Evolutionary conservation across 1,140 invertebrate species (phyloP).

Genomic region (Arion vulgaris): DNA sequence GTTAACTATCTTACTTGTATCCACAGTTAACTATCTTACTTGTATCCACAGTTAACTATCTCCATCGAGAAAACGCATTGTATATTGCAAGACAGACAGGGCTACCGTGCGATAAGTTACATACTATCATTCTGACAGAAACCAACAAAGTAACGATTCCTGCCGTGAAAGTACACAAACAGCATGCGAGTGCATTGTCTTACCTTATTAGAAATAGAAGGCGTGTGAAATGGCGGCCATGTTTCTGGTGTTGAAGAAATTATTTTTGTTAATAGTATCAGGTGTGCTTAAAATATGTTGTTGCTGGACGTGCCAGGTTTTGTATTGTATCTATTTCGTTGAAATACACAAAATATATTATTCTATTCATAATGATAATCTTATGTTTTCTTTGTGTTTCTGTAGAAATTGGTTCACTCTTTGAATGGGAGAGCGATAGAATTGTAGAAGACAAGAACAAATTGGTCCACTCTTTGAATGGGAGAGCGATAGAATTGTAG

Average conservation of each 20-base stretch:
- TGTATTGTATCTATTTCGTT: not conserved
- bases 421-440: too few species aligned
- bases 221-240: not conserved
- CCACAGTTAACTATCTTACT: too few species aligned
- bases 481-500: too few species aligned
- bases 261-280: too few species aligned
- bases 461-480: too few species aligned
- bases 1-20: too few species aligned
- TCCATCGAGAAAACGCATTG: not conserved
- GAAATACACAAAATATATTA: not conserved
- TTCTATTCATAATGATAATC: not conserved
- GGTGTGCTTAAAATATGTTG: too few species aligned
- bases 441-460: too few species aligned
- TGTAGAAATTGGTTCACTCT: too few species aligned
- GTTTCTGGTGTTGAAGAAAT: conserved; percentile 1
- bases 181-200: not conserved
- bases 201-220: conserved; percentile 22
- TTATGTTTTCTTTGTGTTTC: too few species aligned
- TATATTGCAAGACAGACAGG: not conserved
- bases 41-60: not conserved
- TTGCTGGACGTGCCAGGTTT: too few species aligned
- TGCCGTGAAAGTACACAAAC: not conserved
- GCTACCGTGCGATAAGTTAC: not conserved
- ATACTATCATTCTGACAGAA: not conserved
- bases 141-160: not conserved